A percentile compares a stretch with the other conserved stretches of the same genome.
These are phyloP conservation scores for Neodon shergylaensis DNA, from an alignment of 2,113 vertebrate genomes.

Conservation along the genomic window DNA sequence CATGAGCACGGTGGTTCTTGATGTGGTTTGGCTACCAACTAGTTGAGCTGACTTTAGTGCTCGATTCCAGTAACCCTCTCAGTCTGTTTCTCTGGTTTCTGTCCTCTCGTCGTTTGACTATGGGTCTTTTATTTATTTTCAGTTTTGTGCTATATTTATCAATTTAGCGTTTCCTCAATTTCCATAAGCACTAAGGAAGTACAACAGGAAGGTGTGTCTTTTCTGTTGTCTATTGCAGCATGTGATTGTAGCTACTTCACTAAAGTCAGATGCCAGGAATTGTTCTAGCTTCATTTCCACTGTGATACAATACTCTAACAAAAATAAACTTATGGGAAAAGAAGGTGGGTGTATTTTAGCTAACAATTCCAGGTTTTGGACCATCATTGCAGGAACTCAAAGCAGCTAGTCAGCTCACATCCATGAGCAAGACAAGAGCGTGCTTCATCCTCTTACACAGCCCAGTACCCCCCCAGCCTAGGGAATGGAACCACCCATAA, in stretches of 20 bases:
- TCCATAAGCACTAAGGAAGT: constrained; percentile 12
- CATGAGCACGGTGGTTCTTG: not conserved
- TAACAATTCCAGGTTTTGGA: not conserved
- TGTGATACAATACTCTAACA: not conserved
- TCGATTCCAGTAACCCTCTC: not conserved
- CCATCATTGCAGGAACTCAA: not conserved
- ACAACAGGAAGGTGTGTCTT: not conserved
- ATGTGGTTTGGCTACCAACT: not conserved
- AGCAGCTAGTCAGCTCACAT: not conserved
- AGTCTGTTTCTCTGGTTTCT: not conserved
- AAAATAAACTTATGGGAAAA: not conserved
- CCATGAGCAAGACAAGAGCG: not conserved
- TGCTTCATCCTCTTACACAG: not conserved
- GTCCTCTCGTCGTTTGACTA: not conserved
- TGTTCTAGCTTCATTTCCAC: no score
- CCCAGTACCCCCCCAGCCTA: not conserved
- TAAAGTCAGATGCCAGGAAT: not conserved
- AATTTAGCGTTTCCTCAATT: not conserved
- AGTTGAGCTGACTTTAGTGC: not conserved
- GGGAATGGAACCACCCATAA: not conserved
- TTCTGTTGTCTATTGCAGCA: not conserved
- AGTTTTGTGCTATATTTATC: constrained; percentile 5
- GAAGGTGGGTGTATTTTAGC: no score
- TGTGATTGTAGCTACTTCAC: not conserved
- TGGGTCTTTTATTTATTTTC: constrained; percentile 48